phyloP scores from a whole-genome alignment of 1,140 invertebrate species.

The Scaptomyza montana region DNA sequence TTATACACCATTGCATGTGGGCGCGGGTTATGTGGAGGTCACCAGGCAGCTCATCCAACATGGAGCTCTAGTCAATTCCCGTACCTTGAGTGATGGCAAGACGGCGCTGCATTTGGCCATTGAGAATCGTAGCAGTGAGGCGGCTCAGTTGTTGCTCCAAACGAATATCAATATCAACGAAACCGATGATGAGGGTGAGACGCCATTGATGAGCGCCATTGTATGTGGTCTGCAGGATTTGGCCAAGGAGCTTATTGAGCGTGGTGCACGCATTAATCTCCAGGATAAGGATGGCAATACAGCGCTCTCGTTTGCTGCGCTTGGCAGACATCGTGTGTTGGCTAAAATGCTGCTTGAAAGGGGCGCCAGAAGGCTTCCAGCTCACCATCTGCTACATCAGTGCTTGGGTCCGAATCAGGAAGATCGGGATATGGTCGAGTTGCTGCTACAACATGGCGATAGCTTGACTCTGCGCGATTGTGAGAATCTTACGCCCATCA shows the following conservation, averaged over 20 bases:
- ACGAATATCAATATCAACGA: slow-evolving; percentile 86
- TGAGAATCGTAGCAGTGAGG: slow-evolving; percentile 83
- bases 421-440: slow-evolving; percentile 84
- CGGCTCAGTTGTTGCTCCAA: slow-evolving; percentile 85
- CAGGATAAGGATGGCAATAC: slow-evolving; percentile 86
- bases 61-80: slow-evolving; percentile 73
- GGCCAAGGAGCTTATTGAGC: slow-evolving; percentile 84
- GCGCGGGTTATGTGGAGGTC: slow-evolving; percentile 87
- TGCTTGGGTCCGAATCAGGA: slow-evolving; percentile 83
- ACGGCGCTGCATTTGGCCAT: slow-evolving; percentile 75
- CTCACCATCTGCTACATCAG: slow-evolving; percentile 86
- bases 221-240: slow-evolving; percentile 84
- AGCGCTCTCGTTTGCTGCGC: slow-evolving; percentile 85
- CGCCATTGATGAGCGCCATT: slow-evolving; percentile 85
- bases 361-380: slow-evolving; percentile 86
- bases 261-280: slow-evolving; percentile 86
- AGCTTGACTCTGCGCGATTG: slow-evolving; percentile 85
- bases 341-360: slow-evolving; percentile 84
- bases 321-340: slow-evolving; percentile 83
- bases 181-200: slow-evolving; percentile 85
- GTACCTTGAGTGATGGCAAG: slow-evolving; percentile 74
- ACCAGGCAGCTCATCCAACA: slow-evolving; percentile 65
- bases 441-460: slow-evolving; percentile 84
- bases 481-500: slow-evolving; percentile 86
- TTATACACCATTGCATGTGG: slow-evolving; percentile 95